Conservation (phyloP, 2,113 vertebrate species). For the Carassius gibelio region DNA sequence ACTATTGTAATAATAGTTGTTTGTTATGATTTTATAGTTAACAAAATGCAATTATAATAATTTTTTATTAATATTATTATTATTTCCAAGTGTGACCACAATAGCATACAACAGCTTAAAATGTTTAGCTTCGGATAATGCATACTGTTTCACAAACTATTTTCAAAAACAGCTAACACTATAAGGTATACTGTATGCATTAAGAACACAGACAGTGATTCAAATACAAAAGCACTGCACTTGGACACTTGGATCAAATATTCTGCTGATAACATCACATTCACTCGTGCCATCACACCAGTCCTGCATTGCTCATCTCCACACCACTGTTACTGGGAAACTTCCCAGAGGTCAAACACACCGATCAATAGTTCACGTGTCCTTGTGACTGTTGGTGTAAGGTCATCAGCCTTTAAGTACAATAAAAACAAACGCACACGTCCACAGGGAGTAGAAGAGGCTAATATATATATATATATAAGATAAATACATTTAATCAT, state of each 20-base stretch:
- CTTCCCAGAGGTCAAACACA: constrained; percentile 16
- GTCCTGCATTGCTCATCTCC: constrained; percentile 27
- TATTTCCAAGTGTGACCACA: too few species aligned
- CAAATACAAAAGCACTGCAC: constrained; percentile 6
- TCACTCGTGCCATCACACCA: neutral
- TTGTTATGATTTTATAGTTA: too few species aligned
- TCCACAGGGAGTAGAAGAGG: neutral
- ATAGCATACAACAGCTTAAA: too few species aligned
- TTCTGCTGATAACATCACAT: neutral
- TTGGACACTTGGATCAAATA: neutral
- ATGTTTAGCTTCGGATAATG: too few species aligned
- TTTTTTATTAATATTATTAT: too few species aligned
- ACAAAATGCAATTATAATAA: too few species aligned
- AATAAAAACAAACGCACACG: neutral
- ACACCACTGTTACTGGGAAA: neutral
- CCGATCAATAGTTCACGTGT: constrained; percentile 11
- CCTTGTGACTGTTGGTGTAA: constrained; percentile 4
- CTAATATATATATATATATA: neutral
- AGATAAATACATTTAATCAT: too few species aligned
- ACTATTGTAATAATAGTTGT: too few species aligned
- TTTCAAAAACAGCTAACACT: too few species aligned
- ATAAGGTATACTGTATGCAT: too few species aligned
- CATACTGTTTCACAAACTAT: too few species aligned
- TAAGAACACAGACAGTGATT: neutral
- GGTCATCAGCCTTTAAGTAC: neutral